phyloP scores from a whole-genome alignment of 2,888 invertebrate genomes.

The Cryptocephalus moraei region DNA sequence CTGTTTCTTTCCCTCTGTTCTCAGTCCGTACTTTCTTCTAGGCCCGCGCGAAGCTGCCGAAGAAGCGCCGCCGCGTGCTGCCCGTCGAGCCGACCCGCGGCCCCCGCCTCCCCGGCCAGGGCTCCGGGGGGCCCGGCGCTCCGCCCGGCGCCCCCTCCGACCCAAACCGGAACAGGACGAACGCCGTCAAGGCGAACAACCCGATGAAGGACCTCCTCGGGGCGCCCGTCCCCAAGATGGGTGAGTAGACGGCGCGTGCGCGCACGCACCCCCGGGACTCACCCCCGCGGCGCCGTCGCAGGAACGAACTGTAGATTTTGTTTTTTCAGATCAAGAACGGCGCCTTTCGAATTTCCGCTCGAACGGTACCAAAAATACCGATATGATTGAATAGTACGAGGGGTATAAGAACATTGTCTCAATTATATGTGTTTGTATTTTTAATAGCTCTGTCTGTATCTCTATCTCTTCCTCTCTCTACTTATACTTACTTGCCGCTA shows the following conservation, averaged over 20 bases:
- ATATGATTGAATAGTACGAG: slow-evolving; percentile 30
- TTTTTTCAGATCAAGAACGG: slow-evolving; percentile 45
- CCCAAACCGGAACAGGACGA: slow-evolving; percentile 58
- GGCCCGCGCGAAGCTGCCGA: slow-evolving; percentile 97
- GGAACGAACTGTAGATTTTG: slow-evolving; percentile 1
- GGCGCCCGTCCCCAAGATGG: slow-evolving; percentile 50
- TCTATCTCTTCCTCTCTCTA: no score
- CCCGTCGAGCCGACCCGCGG: slow-evolving; percentile 88
- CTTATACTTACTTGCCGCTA: no score
- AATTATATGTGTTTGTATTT: no score
- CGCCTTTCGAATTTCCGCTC: slow-evolving; percentile 48
- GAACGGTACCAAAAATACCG: slow-evolving; percentile 49
- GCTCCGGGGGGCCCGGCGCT: slow-evolving; percentile 23
- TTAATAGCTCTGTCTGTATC: no score
- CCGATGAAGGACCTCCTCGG: slow-evolving; percentile 68
- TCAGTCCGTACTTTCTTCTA: slow-evolving; percentile 34
- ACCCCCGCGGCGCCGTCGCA: no score
- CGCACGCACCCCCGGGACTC: no score
- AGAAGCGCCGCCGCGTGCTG: slow-evolving; percentile 91
- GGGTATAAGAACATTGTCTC: slow-evolving; percentile 13
- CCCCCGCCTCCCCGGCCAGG: slow-evolving; percentile 45
- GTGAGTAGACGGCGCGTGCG: slow-evolving; percentile 43
- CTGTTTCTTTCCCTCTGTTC: not conserved
- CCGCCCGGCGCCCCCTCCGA: slow-evolving; percentile 37
- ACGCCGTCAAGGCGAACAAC: slow-evolving; percentile 80